These are phyloP conservation scores for Melanargia galathea DNA, from an alignment of 2,888 invertebrate species.

Conservation along the genomic window DNA sequence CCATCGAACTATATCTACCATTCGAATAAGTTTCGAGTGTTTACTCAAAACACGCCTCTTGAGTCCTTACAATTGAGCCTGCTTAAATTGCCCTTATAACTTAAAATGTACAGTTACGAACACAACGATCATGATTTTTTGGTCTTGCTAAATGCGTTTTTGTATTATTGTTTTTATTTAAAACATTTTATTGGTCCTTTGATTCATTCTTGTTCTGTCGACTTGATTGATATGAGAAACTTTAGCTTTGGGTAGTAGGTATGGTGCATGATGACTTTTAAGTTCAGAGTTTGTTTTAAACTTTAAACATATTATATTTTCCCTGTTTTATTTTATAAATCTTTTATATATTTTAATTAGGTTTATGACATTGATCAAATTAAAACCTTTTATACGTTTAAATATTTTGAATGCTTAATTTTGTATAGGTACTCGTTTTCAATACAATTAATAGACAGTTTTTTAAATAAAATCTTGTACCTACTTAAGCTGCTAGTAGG, in stretches of 20 bases:
- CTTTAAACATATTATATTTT: background rate
- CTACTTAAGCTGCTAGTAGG: conserved; percentile 45
- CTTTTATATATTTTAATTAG: background rate
- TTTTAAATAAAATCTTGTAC: conserved; percentile 19
- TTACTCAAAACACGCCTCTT: conserved; percentile 75
- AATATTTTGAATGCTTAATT: too few relatives aligned
- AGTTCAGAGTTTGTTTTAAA: conserved; percentile 5
- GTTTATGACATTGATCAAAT: background rate
- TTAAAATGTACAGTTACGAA: conserved; percentile 45
- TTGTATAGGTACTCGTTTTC: too few relatives aligned
- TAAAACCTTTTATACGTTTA: too few relatives aligned
- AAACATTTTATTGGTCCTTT: conserved; percentile 59
- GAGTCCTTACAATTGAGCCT: conserved; percentile 60
- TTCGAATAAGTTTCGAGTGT: conserved; percentile 64
- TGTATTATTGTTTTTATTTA: conserved; percentile 70
- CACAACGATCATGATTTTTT: conserved; percentile 61
- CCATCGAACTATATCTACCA: conserved; percentile 44
- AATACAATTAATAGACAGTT: background rate
- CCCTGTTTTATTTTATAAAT: too few relatives aligned
- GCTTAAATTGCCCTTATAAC: conserved; percentile 51
- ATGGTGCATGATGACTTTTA: conserved; percentile 42
- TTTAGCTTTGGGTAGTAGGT: conserved; percentile 29
- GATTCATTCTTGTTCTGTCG: conserved; percentile 55
- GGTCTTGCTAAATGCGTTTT: conserved; percentile 49
- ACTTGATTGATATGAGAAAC: conserved; percentile 77